A percentile compares a stretch with the other conserved stretches of the same genome.
These are phyloP conservation scores for Ahaetulla prasina DNA, from an alignment of 2,113 vertebrate genomes.

Conservation along the genomic window DNA sequence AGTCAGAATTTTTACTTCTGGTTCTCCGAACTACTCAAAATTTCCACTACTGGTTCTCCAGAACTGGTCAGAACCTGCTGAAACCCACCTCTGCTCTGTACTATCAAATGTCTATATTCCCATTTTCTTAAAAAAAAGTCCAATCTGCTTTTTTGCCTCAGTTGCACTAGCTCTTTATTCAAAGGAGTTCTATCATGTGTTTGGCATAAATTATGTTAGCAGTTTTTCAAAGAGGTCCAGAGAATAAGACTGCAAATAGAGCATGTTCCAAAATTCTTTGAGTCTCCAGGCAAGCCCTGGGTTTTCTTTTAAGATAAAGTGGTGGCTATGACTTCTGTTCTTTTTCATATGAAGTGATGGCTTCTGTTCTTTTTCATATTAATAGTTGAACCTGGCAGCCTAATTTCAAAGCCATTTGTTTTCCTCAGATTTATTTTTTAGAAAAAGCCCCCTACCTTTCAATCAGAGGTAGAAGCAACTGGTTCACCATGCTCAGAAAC, in stretches of 20 bases:
- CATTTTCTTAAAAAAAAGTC: constrained; percentile 42
- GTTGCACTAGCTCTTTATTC: constrained; percentile 34
- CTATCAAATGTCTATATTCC: neutral
- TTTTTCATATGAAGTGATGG: constrained; percentile 24
- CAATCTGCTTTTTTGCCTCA: constrained; percentile 32
- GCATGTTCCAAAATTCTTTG: constrained; percentile 30
- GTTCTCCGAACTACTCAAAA: no score
- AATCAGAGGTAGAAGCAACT: neutral
- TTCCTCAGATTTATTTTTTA: constrained; percentile 49
- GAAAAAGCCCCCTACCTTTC: constrained; percentile 11
- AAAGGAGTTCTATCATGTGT: constrained; percentile 38
- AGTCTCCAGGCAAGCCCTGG: constrained; percentile 24
- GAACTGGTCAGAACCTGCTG: no score
- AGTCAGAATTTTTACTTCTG: no score
- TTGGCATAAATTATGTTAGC: constrained; percentile 27
- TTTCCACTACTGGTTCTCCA: no score
- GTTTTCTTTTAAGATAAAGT: constrained; percentile 18
- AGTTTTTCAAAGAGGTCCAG: neutral
- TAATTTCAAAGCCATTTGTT: constrained; percentile 59
- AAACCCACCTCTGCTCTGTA: no score
- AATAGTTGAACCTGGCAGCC: constrained; percentile 45
- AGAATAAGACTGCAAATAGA: neutral
- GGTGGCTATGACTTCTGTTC: constrained; percentile 33
- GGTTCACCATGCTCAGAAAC: neutral
- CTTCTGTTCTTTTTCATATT: constrained; percentile 40